Conservation (phyloP, 2,113 vertebrate species). For the Neotoma lepida region DNA sequence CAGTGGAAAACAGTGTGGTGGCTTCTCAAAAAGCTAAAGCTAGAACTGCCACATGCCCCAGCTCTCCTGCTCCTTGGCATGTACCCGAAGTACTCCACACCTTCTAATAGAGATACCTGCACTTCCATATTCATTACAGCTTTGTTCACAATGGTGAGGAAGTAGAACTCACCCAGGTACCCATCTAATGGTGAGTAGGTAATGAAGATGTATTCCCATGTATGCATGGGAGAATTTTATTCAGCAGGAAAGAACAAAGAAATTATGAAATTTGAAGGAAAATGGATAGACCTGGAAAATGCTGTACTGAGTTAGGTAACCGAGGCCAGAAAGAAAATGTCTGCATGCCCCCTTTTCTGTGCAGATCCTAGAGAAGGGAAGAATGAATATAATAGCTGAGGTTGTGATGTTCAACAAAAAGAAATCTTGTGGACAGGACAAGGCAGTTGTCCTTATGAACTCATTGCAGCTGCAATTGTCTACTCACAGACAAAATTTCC, state of each 20-base stretch:
- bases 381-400: neutral
- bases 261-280: neutral
- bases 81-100: neutral
- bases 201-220: neutral
- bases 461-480: neutral
- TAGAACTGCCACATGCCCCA: neutral
- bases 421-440: neutral
- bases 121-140: neutral
- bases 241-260: neutral
- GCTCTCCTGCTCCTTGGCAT: neutral
- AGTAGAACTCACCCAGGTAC: neutral
- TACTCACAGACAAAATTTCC: neutral
- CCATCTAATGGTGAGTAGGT: neutral
- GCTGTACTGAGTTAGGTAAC: neutral
- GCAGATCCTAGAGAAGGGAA: neutral
- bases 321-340: neutral
- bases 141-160: neutral
- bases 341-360: neutral
- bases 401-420: neutral
- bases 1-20: neutral
- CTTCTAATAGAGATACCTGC: neutral
- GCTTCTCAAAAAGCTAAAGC: neutral
- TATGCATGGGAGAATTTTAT: neutral
- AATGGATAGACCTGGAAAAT: neutral
- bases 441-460: neutral